phyloP scores from a whole-genome alignment of 2,797 vertebrate genomes.

The Sorex maritimensis region DNA sequence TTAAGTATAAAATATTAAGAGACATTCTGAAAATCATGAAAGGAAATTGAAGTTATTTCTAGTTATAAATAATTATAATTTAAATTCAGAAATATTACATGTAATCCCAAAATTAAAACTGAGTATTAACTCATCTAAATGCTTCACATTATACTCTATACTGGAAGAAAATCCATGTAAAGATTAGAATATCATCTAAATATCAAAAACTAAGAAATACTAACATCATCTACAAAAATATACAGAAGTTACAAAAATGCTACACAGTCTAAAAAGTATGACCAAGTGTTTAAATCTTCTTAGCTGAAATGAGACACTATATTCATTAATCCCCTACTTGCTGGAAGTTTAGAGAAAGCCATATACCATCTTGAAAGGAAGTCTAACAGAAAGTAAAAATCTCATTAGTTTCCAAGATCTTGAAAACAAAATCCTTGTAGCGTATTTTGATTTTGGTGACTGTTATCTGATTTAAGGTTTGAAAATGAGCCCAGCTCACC shows the following conservation, averaged over 20 bases:
- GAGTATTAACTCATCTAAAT: constrained; percentile 40
- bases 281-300: constrained; percentile 17
- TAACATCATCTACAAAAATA: not conserved
- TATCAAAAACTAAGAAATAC: not conserved
- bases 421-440: not conserved
- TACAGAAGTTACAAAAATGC: not conserved
- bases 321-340: not conserved
- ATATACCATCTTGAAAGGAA: not conserved
- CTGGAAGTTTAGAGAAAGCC: constrained; percentile 16
- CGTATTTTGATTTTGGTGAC: not conserved
- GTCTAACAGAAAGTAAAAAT: not conserved
- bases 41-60: constrained; percentile 50
- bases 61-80: constrained; percentile 1
- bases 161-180: not conserved
- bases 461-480: not conserved
- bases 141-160: not conserved
- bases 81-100: constrained; percentile 6
- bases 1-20: not conserved
- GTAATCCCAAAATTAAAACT: not conserved
- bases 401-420: constrained; percentile 8
- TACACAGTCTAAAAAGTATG: constrained; percentile 1
- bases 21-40: constrained; percentile 8
- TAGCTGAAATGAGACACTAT: not conserved
- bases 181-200: constrained; percentile 42
- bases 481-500: not conserved